Base-by-base conservation (phyloP, 1,140 invertebrate genomes). In the Ruditapes philippinarum region DNA sequence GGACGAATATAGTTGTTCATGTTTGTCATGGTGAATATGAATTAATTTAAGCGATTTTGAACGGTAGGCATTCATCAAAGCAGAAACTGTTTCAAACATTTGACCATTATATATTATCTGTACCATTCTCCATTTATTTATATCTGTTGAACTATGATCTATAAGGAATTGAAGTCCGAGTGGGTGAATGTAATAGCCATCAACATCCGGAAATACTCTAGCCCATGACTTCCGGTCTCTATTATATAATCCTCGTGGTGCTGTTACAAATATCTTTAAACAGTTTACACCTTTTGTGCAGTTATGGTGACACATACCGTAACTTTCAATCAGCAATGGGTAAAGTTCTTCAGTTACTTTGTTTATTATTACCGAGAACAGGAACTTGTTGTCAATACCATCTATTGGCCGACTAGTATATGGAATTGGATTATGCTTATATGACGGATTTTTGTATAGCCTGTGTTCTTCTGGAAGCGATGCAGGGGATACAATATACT, bases 41-140 rank as follows among this genome's bases (percentile, higher is more conserved):
- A 65, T 36, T 12, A 85, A 51, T 4, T 90, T 88, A 68, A 92
- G 92, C 25, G 76, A 88, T 14, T 92, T 36, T 49, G 9, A 12
- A 33, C 38, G 9, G 73, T 95, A 95, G 33, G 83, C 40, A 0
- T 90, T 80, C 49, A 93, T 70, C 19, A 94, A 74, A 28, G 91
- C 93, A 14, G 94, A 92, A 9, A 92, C 82, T 22, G 73, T 90
- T 65, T 90, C 91, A 84, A 93, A 94, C 62, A 92, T 76, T 25
- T 93, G 91, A 1, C 93, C 94, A 38, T 95, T 94, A 80, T 94
- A 95, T 25, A 94, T 84, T 4, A 95, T 74, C 49, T 86, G 88
- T 5, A 74, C 90, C 0, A 95, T 90, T 22, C 57, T 28, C 94
- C 94, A 95, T 12, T 92, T 40, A 19, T 36, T 78, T 4, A 78